phyloP scores from a whole-genome alignment of 2,113 vertebrate species.

The Equus przewalskii region DNA sequence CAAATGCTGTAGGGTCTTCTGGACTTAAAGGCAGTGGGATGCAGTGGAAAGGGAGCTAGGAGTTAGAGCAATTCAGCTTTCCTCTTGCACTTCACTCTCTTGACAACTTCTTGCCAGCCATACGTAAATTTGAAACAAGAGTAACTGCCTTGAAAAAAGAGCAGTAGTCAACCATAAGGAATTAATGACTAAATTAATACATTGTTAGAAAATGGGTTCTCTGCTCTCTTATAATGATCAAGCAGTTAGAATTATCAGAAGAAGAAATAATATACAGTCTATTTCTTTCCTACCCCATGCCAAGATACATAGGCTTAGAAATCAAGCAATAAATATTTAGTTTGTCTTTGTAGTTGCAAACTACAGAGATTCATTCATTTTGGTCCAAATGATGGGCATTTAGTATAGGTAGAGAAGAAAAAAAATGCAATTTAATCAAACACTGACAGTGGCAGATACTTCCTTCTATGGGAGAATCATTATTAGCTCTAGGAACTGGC shows the following conservation, averaged over 20 bases:
- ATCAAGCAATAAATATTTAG: background rate
- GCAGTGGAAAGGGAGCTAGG: background rate
- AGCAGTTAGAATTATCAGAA: background rate
- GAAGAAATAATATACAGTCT: background rate
- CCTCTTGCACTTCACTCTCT: background rate
- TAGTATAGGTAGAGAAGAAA: background rate
- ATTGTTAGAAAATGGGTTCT: background rate
- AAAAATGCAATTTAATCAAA: conserved; percentile 29
- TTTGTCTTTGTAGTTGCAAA: background rate
- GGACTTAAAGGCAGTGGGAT: background rate
- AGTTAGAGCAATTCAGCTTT: background rate
- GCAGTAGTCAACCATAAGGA: background rate
- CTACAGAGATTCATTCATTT: background rate
- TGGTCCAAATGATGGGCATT: background rate
- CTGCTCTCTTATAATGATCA: background rate
- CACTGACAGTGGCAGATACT: background rate
- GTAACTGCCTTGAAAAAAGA: background rate
- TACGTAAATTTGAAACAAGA: background rate
- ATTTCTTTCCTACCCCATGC: background rate
- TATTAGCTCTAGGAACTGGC: background rate
- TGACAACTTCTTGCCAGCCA: background rate
- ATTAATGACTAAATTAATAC: background rate
- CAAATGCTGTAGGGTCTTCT: background rate
- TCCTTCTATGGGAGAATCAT: conserved; percentile 5
- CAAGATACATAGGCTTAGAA: background rate